Conservation (phyloP, 2,888 invertebrate genomes). For the Nebria brevicollis region DNA sequence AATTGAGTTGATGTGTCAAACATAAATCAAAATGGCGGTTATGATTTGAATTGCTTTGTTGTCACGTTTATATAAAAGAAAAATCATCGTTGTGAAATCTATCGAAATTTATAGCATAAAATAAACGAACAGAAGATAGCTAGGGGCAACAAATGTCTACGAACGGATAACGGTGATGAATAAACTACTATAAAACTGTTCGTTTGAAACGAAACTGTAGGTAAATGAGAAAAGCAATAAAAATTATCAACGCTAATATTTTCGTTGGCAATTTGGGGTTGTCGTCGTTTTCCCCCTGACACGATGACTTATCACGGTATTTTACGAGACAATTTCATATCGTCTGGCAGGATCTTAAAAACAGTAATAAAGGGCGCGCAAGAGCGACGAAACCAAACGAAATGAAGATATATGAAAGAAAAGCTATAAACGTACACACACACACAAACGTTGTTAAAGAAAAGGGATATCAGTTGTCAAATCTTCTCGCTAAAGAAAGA, state of each 20-base stretch:
- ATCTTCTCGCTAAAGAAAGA: not conserved
- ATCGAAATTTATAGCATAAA: not conserved
- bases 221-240: not conserved
- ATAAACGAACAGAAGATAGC: not conserved
- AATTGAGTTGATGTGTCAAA: too few relatives aligned
- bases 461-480: not conserved
- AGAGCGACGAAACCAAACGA: not conserved
- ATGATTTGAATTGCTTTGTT: too few relatives aligned
- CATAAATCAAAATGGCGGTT: too few relatives aligned
- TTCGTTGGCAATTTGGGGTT: not conserved
- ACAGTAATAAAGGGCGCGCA: not conserved
- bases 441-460: not conserved
- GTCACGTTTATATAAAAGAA: not conserved
- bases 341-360: not conserved
- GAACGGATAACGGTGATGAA: not conserved
- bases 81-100: not conserved
- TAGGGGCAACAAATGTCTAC: not conserved
- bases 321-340: not conserved
- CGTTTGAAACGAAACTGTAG: not conserved
- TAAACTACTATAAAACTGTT: not conserved
- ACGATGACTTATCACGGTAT: not conserved
- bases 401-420: not conserved
- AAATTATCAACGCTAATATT: not conserved
- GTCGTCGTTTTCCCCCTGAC: not conserved
- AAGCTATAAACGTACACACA: not conserved